Base-by-base conservation (phyloP, 2,888 invertebrate species). In the Steromphala cineraria region DNA sequence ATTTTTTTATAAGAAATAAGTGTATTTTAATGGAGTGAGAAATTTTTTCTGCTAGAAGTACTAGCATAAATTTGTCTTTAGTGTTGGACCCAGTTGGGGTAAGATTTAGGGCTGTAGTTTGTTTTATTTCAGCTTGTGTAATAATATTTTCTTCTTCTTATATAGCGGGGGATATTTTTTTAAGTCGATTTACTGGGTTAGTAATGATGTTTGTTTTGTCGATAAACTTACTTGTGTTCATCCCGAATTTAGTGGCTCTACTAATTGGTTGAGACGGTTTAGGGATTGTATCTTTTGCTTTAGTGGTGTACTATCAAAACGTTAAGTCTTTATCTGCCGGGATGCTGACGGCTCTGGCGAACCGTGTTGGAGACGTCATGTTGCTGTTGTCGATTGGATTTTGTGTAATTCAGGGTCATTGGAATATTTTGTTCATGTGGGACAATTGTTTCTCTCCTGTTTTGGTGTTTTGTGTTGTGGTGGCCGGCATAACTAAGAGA, bases 261-360 rank as follows among this genome's bases (percentile, higher is more conserved):
- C 94, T 96, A 93, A 94, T 96, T 92, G 96, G 96, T 0, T 96
- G 96, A 85, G 96, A 96, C 95, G 96, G 96, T 0, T 94, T 96
- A 92, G 96, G 96, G 0, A 94, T 96, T 92, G 94, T 95, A 90
- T 96, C 96, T 91, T 96, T 96, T 95, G 95, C 95, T 94, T 95
- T 96, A 93, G 95, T 96, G 0, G 95, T 96, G 95, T 96, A 95
- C 94, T 96, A 95, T 94, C 95, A 96, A 93, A 96, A 95, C 95
- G 91, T 94, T 80, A 95, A 95, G 83, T 96, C 96, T 89, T 95
- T 94, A 95, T 95, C 95, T 94, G 95, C 96, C 0, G 96, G 96
- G 0, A 96, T 96, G 94, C 94, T 96, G 91, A 96, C 96, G 19
- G 95, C 95, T 89, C 93, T 96, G 91, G 95, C 95, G 24, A 96